Evolutionary conservation across 2,888 invertebrate species (phyloP).

Genomic region (Hirtodrosophila duncani): DNA sequence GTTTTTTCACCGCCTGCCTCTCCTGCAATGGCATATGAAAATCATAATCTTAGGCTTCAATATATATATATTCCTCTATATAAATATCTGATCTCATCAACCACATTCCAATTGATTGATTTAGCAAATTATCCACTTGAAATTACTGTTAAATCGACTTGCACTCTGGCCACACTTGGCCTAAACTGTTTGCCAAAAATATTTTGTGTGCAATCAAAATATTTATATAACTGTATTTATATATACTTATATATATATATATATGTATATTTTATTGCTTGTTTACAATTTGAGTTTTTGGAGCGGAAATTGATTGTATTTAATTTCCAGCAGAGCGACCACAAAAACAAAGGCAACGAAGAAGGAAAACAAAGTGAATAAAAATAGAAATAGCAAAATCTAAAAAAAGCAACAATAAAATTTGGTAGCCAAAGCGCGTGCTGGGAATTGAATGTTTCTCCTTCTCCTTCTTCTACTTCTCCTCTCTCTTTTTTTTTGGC

Average conservation of each 20-base stretch:
- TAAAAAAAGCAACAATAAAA: constrained; percentile 35
- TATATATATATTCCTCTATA: not conserved
- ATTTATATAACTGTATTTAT: too few relatives aligned
- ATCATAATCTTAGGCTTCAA: not conserved
- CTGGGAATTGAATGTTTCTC: constrained; percentile 38
- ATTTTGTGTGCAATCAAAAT: constrained; percentile 28
- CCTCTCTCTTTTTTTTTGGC: constrained; percentile 19
- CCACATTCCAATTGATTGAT: constrained; percentile 6
- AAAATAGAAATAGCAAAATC: constrained; percentile 22
- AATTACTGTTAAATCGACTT: not conserved
- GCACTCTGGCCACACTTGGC: not conserved
- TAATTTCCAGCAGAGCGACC: constrained; percentile 64
- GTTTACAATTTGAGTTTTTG: constrained; percentile 46
- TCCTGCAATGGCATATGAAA: too few relatives aligned
- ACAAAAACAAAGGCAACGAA: constrained; percentile 18
- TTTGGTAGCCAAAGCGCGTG: constrained; percentile 50
- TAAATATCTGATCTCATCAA: too few relatives aligned
- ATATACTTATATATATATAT: too few relatives aligned
- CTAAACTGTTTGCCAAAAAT: not conserved
- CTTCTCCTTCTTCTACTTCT: not conserved
- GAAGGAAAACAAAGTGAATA: constrained; percentile 31
- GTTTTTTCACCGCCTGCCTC: too few relatives aligned
- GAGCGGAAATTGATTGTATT: constrained; percentile 75
- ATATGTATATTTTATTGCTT: constrained; percentile 40
- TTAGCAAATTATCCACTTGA: constrained; percentile 24